Evolutionary conservation across 2,113 vertebrate species (phyloP).

Genomic region (Nibea coibor): DNA sequence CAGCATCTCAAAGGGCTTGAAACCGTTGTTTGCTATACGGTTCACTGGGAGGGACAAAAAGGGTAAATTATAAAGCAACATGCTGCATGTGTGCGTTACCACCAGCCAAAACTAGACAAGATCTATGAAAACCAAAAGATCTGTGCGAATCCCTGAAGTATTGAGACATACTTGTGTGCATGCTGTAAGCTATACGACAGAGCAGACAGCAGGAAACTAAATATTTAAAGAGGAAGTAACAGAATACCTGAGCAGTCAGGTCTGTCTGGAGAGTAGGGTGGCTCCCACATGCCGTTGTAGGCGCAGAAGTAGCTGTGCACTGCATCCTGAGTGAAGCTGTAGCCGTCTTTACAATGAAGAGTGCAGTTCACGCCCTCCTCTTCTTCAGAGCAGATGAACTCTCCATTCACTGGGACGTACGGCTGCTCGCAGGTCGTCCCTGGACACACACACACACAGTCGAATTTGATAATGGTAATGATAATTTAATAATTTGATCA

Average conservation of each 20-base stretch:
- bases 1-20: slow-evolving; percentile 97
- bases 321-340: slow-evolving; percentile 91
- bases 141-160: background rate
- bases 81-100: background rate
- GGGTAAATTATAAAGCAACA: background rate
- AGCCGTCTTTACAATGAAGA: slow-evolving; percentile 90
- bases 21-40: slow-evolving; percentile 94
- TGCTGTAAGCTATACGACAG: background rate
- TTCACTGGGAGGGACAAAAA: slow-evolving; percentile 85
- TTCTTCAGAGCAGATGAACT: slow-evolving; percentile 89
- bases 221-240: background rate
- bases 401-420: slow-evolving; percentile 90
- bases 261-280: slow-evolving; percentile 87
- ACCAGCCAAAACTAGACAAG: background rate
- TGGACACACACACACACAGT: slow-evolving; percentile 56
- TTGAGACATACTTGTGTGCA: background rate
- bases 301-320: slow-evolving; percentile 91
- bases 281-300: slow-evolving; percentile 92
- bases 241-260: slow-evolving; percentile 91
- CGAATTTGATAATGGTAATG: background rate
- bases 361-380: slow-evolving; percentile 91
- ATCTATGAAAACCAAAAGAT: background rate
- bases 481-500: no score
- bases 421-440: slow-evolving; percentile 93
- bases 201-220: background rate